Evolutionary conservation across 2,888 invertebrate species (phyloP), one percentile per base, ranked within the genome.

Genomic region (Drosophila paranaensis): DNA sequence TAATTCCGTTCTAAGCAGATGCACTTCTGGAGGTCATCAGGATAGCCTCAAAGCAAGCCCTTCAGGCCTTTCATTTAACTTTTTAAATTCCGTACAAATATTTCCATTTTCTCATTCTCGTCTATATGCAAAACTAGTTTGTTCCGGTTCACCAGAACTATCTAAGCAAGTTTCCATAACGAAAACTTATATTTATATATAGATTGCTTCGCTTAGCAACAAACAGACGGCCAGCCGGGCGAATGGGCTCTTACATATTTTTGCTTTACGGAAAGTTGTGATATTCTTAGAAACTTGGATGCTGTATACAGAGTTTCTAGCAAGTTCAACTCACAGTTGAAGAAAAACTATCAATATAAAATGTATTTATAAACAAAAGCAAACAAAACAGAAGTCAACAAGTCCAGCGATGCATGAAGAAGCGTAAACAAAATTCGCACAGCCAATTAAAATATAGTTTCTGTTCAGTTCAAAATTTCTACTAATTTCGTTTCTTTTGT

Each of bases 1-100:
- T 27, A 56, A 77, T 61, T 64, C 42, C 14, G 1, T 27, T 43
- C 2, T 25, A 4, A 16, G 2, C 3, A 4, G 27, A 27, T 27
- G 2, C 27, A 0, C 27, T 27, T 20, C 20, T 20, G 20, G 20
- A 20, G 2, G 20, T 20, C 20, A 20, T 20, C 20, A 20, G 20
- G 20, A 20, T 20, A 20, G 20, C 20, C 20, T 20, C 20, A 20
- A 20, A 20, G 20, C 20, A 20, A 20, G 20, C 20, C 20, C 20
- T 20, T 20, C 2, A 20, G 20, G 2, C 20, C 20, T 20, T 20
- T 20, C 2, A 20, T 20, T 25, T 6, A 25, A 25, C 13, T 45
- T 45, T 14, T 45, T 20, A 13, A 20, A 25, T 45, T 45, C 13
- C 8, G 3, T 25, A 5, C 4, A 27, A 27, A 46, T 9, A 46